phyloP scores from a whole-genome alignment of 1,140 invertebrate species.

The Pteromalus puparum region DNA sequence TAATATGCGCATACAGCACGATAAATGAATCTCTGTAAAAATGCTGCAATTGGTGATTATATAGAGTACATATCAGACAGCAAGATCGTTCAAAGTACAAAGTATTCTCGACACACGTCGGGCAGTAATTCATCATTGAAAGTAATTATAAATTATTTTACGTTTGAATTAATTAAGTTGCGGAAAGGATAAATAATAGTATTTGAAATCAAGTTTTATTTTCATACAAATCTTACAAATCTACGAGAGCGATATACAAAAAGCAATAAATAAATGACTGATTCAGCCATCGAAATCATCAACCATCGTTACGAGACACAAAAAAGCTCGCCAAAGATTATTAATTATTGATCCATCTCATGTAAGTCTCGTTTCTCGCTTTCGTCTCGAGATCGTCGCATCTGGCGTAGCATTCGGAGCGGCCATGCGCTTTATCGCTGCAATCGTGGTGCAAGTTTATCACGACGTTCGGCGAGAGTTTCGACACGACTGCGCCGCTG shows the following conservation, averaged over 20 bases:
- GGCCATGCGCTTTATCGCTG: not conserved
- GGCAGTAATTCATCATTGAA: too few relatives aligned
- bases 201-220: too few relatives aligned
- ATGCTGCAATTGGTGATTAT: too few relatives aligned
- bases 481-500: constrained; percentile 54
- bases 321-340: not conserved
- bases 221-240: not conserved
- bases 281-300: not conserved
- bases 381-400: constrained; percentile 44
- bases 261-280: not conserved
- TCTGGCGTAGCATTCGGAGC: constrained; percentile 58
- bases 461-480: constrained; percentile 57
- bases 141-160: too few relatives aligned
- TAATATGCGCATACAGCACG: too few relatives aligned
- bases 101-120: too few relatives aligned
- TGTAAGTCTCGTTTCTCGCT: constrained; percentile 35
- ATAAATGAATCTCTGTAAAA: too few relatives aligned
- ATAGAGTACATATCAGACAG: too few relatives aligned
- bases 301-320: too few relatives aligned
- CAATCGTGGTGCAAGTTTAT: constrained; percentile 60
- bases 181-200: too few relatives aligned
- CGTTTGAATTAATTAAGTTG: too few relatives aligned
- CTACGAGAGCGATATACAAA: not conserved
- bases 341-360: constrained; percentile 46
- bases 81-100: too few relatives aligned